Evolutionary conservation across 2,797 vertebrate species (phyloP).

Genomic region (Anguilla obscura): DNA sequence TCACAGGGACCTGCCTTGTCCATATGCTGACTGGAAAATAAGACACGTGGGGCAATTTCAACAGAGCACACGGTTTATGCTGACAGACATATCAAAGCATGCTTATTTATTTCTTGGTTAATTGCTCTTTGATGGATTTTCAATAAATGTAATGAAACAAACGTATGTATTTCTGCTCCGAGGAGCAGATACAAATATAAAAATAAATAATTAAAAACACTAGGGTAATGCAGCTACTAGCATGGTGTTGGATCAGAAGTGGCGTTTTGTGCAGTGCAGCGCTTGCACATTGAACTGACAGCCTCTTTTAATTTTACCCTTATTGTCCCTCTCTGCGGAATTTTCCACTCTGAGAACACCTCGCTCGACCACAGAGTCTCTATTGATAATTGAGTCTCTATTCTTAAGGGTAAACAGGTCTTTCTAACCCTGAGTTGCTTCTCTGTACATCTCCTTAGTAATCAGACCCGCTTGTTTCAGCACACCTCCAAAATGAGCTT

Average conservation of each 20-base stretch:
- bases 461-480: neutral
- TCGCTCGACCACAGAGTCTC: neutral
- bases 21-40: conserved; percentile 38
- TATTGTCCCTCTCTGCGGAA: neutral
- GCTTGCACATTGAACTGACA: conserved; percentile 6
- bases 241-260: neutral
- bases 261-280: neutral
- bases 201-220: no score
- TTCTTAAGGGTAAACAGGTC: neutral
- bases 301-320: neutral
- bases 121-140: neutral
- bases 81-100: conserved; percentile 44
- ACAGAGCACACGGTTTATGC: conserved; percentile 47
- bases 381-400: neutral
- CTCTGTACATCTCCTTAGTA: neutral
- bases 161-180: neutral
- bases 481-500: neutral
- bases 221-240: neutral
- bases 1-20: conserved; percentile 50
- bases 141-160: neutral
- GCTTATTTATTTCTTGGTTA: neutral
- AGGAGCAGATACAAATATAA: neutral
- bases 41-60: conserved; percentile 29
- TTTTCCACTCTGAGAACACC: neutral
- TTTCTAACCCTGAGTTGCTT: neutral